A percentile compares a stretch with the other conserved stretches of the same genome.
phyloP scores from a whole-genome alignment of 2,888 invertebrate species.

The Cyrtodaria siliqua region DNA sequence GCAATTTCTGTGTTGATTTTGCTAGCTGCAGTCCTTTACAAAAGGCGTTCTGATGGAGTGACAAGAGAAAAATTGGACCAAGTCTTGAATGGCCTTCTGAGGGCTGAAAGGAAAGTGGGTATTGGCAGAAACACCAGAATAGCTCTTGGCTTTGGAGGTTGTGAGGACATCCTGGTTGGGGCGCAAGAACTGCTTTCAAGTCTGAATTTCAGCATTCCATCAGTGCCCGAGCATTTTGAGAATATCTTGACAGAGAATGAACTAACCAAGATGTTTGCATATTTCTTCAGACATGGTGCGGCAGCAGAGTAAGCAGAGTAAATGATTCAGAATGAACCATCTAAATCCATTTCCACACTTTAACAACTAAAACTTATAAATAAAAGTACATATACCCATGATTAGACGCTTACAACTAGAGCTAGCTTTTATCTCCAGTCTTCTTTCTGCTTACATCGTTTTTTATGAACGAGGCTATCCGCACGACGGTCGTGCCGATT shows the following conservation, averaged over 20 bases:
- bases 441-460: too few species aligned
- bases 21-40: slow-evolving; percentile 79
- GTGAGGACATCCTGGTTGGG: slow-evolving; percentile 92
- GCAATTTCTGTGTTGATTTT: slow-evolving; percentile 66
- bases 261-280: slow-evolving; percentile 91
- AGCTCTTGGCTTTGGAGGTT: slow-evolving; percentile 94
- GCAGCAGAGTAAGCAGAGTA: slow-evolving; percentile 97
- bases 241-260: slow-evolving; percentile 90
- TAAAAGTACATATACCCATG: too few species aligned
- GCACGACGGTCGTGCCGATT: too few species aligned
- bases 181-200: slow-evolving; percentile 89
- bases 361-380: too few species aligned
- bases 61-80: slow-evolving; percentile 76
- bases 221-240: slow-evolving; percentile 89
- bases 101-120: slow-evolving; percentile 83
- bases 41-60: slow-evolving; percentile 69
- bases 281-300: slow-evolving; percentile 94
- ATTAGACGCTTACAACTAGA: too few species aligned
- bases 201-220: slow-evolving; percentile 87
- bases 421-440: too few species aligned
- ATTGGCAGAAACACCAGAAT: slow-evolving; percentile 89
- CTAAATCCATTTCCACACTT: too few species aligned
- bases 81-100: slow-evolving; percentile 82
- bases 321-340: too few species aligned
- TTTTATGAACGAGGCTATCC: too few species aligned